Evolutionary conservation across 2,888 invertebrate genomes (phyloP).

Genomic region (Calephelis perditalis): DNA sequence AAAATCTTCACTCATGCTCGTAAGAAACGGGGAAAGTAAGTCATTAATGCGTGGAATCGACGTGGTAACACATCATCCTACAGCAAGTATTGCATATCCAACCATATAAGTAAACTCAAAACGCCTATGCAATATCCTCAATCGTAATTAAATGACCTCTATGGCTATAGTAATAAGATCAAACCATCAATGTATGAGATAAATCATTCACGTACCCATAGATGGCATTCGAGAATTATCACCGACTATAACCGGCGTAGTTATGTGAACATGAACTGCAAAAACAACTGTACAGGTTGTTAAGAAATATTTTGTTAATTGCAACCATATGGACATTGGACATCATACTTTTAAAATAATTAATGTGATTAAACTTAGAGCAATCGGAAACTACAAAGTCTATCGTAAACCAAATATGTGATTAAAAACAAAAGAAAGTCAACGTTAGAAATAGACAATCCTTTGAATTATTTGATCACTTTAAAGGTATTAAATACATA

Average conservation of each 20-base stretch:
- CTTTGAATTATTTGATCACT: no score
- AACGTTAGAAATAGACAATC: no score
- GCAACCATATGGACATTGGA: conserved; percentile 2
- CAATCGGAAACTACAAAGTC: no score
- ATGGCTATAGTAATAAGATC: conserved; percentile 30
- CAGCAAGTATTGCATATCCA: conserved; percentile 24
- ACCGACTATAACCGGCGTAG: conserved; percentile 38
- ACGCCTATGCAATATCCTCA: conserved; percentile 27
- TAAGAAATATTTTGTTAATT: conserved; percentile 12
- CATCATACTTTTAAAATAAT: background rate
- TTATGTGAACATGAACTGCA: conserved; percentile 51
- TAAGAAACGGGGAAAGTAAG: conserved; percentile 18
- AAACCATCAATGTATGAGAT: conserved; percentile 35
- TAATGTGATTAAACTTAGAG: no score
- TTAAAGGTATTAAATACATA: no score
- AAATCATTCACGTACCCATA: conserved; percentile 56
- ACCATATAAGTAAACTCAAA: conserved; percentile 27
- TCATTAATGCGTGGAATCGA: conserved; percentile 27
- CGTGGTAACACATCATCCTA: conserved; percentile 29
- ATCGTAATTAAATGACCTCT: conserved; percentile 24
- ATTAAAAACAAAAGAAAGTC: no score
- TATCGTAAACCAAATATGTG: no score
- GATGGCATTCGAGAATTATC: conserved; percentile 43
- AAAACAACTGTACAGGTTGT: conserved; percentile 19
- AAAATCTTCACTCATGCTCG: conserved; percentile 13